A percentile compares a stretch with the other conserved stretches of the same genome.
phyloP scores from a whole-genome alignment of 1,140 invertebrate species.

The Philopotamus ludificatus region DNA sequence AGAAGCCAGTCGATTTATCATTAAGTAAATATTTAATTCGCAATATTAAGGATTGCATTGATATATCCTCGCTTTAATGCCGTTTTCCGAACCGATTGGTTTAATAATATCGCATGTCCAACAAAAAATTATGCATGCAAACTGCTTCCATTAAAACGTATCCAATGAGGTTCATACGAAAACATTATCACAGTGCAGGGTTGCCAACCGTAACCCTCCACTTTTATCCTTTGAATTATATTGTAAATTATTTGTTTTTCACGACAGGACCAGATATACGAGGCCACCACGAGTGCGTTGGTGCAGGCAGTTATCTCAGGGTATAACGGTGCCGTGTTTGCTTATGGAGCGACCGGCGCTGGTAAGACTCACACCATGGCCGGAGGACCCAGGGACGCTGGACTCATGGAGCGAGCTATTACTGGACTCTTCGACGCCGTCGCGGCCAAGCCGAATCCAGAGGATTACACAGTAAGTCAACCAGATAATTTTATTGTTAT shows the following conservation, averaged over 20 bases:
- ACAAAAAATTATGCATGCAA: neutral
- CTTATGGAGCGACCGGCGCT: constrained; percentile 92
- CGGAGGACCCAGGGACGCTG: constrained; percentile 69
- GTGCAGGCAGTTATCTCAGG: constrained; percentile 87
- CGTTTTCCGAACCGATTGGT: too few species aligned
- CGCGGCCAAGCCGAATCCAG: constrained; percentile 53
- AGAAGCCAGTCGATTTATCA: too few species aligned
- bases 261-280: constrained; percentile 79
- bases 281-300: constrained; percentile 75
- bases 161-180: too few species aligned
- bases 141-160: neutral
- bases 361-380: constrained; percentile 93
- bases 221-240: too few species aligned
- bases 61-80: too few species aligned
- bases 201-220: too few species aligned
- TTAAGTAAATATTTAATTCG: too few species aligned
- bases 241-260: constrained; percentile 28
- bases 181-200: too few species aligned
- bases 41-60: too few species aligned
- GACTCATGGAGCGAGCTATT: constrained; percentile 85
- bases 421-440: constrained; percentile 79
- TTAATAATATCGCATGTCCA: neutral
- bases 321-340: constrained; percentile 95
- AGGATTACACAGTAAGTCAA: constrained; percentile 63
- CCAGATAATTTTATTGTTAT: too few species aligned